These are phyloP conservation scores for Spatula versicolor DNA, from an alignment of 2,797 vertebrate species.

Conservation along the genomic window DNA sequence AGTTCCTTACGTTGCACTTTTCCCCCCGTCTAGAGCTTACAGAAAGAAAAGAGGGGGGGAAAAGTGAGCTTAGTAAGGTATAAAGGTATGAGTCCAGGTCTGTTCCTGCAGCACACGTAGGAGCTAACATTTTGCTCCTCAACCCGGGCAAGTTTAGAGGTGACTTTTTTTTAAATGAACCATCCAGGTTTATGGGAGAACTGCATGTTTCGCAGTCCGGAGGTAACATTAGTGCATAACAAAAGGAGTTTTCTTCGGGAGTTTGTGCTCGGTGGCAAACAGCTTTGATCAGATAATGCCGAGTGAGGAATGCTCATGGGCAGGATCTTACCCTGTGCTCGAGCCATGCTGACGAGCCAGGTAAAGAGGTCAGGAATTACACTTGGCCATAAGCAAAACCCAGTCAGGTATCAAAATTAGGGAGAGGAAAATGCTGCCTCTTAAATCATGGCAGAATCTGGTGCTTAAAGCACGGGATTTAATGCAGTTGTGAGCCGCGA, in stretches of 20 bases:
- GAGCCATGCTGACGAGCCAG: background rate
- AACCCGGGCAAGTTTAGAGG: conserved; percentile 56
- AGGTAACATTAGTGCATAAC: conserved; percentile 75
- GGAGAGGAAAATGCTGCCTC: background rate
- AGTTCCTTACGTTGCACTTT: conserved; percentile 66
- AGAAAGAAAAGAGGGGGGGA: background rate
- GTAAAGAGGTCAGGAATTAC: background rate
- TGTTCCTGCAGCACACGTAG: conserved; percentile 17
- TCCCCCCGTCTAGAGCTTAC: conserved; percentile 39
- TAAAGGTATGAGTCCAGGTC: conserved; percentile 64
- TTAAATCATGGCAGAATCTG: background rate
- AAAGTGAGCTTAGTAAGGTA: background rate
- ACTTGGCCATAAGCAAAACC: background rate
- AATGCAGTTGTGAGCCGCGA: background rate
- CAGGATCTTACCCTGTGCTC: background rate
- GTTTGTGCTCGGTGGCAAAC: background rate
- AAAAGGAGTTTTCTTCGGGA: conserved; percentile 77
- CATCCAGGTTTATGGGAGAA: conserved; percentile 69
- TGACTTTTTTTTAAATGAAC: conserved; percentile 65
- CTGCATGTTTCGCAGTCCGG: background rate
- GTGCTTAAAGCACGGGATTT: background rate
- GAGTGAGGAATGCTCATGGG: background rate
- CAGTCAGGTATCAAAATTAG: background rate
- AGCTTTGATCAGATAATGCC: conserved; percentile 70
- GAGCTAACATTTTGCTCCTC: conserved; percentile 29